Base-by-base conservation (phyloP, 2,113 vertebrate genomes). In the Oreochromis aureus region DNA sequence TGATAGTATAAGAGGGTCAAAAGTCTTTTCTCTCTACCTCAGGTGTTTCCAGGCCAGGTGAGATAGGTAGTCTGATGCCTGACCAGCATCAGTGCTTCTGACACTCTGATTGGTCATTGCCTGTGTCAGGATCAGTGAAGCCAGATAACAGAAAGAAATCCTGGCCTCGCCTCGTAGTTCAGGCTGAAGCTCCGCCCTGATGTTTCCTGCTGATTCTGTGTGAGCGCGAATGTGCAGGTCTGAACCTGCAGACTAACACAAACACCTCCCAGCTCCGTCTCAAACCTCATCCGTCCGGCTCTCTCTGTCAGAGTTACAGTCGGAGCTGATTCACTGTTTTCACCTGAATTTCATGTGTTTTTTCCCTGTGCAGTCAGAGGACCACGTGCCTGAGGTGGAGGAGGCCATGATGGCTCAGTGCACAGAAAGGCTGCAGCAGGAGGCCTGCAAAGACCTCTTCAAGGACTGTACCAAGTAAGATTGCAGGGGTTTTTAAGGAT, bases 401-500 rank as follows among this genome's bases (percentile, higher is more conserved):
- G 95, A 91, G n/a, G 96, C 97, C 81, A 95, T 99, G 95, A 96
- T 97, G 88, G 94, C 91, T 80, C 94, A 94, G 76, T 99, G 98
- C 59, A 87, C 96, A n/a, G 97, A 98, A 92, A 91, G 93, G 81
- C 95, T 99, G 91, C 97, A 98, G 87, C 95, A 98, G 87, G 98
- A 98, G 3, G 96, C 98, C 90, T 98, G 96, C 93, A 99, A 99
- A 93, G 98, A 99, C 88, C 98, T 99, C 89, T 99, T 99, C 95
- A 98, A 98, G 92, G 97, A 98, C 91, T 98, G 97, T 83, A 98
- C 98, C 94, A 98, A 97, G 99, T 99, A 95, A 97, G 98, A 13
- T 3, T 22, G 39, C 56, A 61, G 15, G 5, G 3, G 12, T 34
- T 78, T 18, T 32, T 51, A 30, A 71, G 15, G 22, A 18, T 2